Conservation (phyloP, 2,113 vertebrate genomes). For the Muntiacus muntjak region DNA sequence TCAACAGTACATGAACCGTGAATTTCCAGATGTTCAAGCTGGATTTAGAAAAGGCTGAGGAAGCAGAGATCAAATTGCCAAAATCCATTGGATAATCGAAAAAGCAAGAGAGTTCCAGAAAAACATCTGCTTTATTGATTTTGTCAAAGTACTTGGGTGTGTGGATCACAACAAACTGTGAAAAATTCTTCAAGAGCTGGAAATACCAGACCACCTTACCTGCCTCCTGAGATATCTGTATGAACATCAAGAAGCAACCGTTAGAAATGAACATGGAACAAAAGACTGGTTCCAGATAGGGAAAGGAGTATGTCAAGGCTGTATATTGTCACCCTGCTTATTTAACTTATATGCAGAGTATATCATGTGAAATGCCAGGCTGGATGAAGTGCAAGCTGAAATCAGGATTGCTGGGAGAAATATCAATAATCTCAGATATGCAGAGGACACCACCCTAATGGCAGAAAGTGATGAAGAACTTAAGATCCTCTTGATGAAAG, state of each 20-base stretch:
- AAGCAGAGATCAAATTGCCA: background rate
- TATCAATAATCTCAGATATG: background rate
- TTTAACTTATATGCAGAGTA: background rate
- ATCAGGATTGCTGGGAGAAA: background rate
- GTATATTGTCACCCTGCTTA: background rate
- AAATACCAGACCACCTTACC: background rate
- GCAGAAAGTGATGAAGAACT: background rate
- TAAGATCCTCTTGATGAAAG: background rate
- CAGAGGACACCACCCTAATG: background rate
- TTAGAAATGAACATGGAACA: background rate
- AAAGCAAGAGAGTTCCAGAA: background rate
- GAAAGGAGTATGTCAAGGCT: background rate
- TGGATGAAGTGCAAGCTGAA: background rate
- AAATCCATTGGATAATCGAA: fast-evolving
- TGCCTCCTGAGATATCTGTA: background rate
- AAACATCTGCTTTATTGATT: background rate
- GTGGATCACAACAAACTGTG: background rate
- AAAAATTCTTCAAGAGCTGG: background rate
- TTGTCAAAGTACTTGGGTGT: background rate
- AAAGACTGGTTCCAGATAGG: background rate
- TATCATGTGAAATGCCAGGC: background rate
- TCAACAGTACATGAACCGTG: background rate
- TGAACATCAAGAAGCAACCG: background rate
- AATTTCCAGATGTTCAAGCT: background rate
- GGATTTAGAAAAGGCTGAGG: background rate